Base-by-base conservation (phyloP, 2,888 invertebrate species). In the Drosophila prolongata region DNA sequence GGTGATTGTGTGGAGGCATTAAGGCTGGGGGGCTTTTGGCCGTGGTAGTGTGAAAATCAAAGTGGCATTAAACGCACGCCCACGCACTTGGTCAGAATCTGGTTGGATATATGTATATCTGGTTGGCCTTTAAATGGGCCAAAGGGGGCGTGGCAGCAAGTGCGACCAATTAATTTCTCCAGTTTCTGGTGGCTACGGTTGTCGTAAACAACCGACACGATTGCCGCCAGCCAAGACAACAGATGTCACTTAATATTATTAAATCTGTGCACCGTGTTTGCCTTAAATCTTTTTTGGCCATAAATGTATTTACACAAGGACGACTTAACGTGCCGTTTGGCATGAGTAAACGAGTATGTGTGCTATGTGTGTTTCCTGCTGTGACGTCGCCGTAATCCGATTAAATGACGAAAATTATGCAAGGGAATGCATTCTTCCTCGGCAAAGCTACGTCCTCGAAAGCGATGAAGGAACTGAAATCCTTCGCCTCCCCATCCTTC, bases 161-260 rank as follows among this genome's bases (percentile, higher is more conserved):
- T 65, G 80, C 52, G 52, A 59, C 49, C 59, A 67, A 66, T 66
- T 66, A 66, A 70, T 47, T 70, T 11, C 44, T 38, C 24, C 14
- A 6, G 34, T 46, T 70, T 68, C 69, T 37, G 66, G 19, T 43
- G 54, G 47, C 35, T 27, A 27, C 40, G 37, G 40, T 43, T 34
- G 19, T n/a, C 14, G 19, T n/a, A 37, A 34, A 49, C 49, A 49
- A 49, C 34, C 49, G 16, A 49, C 6, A 8, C 27, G 44, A 64
- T 43, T 61, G 43, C 35, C n/a, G 34, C 24, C 40, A 19, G 13
- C 24, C n/a, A 70, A 57, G 55, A 61, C 40, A 66, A 49, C 71
- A 81, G 72, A 38, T 67, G 53, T 59, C 85, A 62, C 82, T 83
- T 81, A 83, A 83, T 81, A 50, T 52, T 77, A 83, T 83, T 75